phyloP scores from a whole-genome alignment of 2,797 vertebrate species.

The Bovichtus diacanthus region DNA sequence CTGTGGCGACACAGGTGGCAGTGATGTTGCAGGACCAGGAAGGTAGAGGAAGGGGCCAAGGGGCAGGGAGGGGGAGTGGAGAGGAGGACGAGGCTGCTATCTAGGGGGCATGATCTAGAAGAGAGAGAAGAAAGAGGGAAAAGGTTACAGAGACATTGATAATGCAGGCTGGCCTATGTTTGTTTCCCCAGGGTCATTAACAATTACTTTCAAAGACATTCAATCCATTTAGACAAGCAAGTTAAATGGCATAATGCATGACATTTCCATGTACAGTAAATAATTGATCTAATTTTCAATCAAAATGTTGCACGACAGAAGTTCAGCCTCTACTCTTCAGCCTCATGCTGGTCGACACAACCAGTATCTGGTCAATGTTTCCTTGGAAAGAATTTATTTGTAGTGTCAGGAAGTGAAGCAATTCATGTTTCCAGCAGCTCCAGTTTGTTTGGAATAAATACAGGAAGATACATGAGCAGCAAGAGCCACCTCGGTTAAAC shows the following conservation, averaged over 20 bases:
- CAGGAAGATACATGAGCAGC: conserved; percentile 28
- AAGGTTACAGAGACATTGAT: conserved; percentile 20
- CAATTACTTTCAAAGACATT: neutral
- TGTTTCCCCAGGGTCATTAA: neutral
- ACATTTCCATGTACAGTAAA: neutral
- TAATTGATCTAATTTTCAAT: neutral
- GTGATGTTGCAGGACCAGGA: conserved; percentile 54
- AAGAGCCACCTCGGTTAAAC: conserved; percentile 13
- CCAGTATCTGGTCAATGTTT: conserved; percentile 10
- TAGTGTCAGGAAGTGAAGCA: conserved; percentile 20
- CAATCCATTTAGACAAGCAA: neutral
- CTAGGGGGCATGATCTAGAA: conserved; percentile 92
- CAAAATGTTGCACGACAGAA: neutral
- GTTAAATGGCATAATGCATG: conserved; percentile 2
- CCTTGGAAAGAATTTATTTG: conserved; percentile 17
- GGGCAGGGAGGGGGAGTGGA: conserved; percentile 69
- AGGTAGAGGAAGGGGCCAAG: conserved; percentile 63
- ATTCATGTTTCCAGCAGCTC: conserved; percentile 32
- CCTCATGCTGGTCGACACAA: neutral
- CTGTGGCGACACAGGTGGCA: conserved; percentile 57
- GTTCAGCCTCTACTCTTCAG: neutral
- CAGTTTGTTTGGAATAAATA: conserved; percentile 39
- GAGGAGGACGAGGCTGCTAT: conserved; percentile 83
- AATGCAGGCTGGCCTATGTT: neutral
- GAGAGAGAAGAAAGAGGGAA: conserved; percentile 33